These are phyloP conservation scores for Polymixis flavicincta DNA, from an alignment of 2,888 invertebrate genomes.

Conservation along the genomic window DNA sequence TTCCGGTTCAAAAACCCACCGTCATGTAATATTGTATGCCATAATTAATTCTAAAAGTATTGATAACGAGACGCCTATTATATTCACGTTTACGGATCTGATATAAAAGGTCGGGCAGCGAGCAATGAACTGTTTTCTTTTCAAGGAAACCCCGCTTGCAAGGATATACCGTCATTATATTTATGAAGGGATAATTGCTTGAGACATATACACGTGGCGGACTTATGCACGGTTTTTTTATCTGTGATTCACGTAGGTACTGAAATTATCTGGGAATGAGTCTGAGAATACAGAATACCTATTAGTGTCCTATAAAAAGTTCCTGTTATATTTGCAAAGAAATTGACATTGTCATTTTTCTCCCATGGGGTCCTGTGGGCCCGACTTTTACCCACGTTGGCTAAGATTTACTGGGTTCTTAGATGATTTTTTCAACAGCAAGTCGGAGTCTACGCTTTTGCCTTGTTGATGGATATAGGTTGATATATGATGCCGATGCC, in stretches of 20 bases:
- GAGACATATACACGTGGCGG: constrained; percentile 12
- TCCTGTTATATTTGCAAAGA: too few species aligned
- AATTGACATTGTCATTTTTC: too few species aligned
- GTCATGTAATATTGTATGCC: constrained; percentile 38
- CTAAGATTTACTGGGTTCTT: not conserved
- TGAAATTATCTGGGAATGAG: constrained; percentile 8
- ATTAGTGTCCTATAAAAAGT: not conserved
- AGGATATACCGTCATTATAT: constrained; percentile 41
- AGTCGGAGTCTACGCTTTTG: not conserved
- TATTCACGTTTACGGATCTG: constrained; percentile 57
- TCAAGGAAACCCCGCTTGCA: constrained; percentile 56
- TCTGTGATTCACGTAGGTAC: constrained; percentile 10
- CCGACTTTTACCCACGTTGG: not conserved
- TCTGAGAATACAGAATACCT: not conserved
- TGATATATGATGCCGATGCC: too few species aligned
- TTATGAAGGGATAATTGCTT: constrained; percentile 33
- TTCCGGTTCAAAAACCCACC: constrained; percentile 59
- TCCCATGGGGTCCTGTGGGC: rapidly evolving
- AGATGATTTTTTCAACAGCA: not conserved
- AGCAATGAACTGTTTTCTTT: constrained; percentile 56
- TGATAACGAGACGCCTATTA: constrained; percentile 46
- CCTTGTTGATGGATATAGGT: not conserved
- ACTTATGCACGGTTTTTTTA: constrained; percentile 6
- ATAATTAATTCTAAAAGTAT: constrained; percentile 62
- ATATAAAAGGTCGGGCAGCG: constrained; percentile 36